These are phyloP conservation scores for Zaprionus davidi DNA, from an alignment of 1,140 invertebrate genomes.

Conservation along the genomic window DNA sequence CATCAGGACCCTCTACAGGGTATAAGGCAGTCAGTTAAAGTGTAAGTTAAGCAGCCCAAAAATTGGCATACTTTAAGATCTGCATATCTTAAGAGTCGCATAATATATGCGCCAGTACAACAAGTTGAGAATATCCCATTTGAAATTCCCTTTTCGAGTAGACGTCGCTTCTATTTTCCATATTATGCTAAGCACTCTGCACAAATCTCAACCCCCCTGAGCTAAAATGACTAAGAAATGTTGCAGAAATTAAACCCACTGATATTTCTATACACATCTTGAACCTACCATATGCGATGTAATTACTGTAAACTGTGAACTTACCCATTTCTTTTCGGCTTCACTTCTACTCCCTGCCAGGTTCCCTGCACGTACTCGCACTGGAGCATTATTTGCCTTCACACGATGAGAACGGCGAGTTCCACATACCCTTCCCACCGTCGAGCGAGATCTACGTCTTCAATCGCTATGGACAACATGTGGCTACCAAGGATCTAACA, in stretches of 20 bases:
- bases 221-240: background rate
- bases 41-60: background rate
- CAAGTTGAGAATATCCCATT: background rate
- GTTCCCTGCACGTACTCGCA: constrained; percentile 93
- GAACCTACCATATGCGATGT: too few species aligned
- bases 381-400: constrained; percentile 95
- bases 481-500: constrained; percentile 95
- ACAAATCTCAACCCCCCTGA: background rate
- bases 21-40: too few species aligned
- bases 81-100: background rate
- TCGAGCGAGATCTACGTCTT: constrained; percentile 97
- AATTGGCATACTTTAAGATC: background rate
- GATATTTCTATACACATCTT: background rate
- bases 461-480: constrained; percentile 97
- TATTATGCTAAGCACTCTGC: background rate
- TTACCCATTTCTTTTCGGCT: background rate
- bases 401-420: constrained; percentile 95
- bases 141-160: background rate
- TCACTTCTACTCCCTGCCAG: constrained; percentile 64
- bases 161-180: background rate
- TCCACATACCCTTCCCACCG: constrained; percentile 95
- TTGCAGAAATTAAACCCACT: background rate
- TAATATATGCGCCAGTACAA: background rate
- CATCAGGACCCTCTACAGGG: background rate
- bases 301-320: background rate